Conservation (phyloP, 2,113 vertebrate genomes). For the Nanorana parkeri region DNA sequence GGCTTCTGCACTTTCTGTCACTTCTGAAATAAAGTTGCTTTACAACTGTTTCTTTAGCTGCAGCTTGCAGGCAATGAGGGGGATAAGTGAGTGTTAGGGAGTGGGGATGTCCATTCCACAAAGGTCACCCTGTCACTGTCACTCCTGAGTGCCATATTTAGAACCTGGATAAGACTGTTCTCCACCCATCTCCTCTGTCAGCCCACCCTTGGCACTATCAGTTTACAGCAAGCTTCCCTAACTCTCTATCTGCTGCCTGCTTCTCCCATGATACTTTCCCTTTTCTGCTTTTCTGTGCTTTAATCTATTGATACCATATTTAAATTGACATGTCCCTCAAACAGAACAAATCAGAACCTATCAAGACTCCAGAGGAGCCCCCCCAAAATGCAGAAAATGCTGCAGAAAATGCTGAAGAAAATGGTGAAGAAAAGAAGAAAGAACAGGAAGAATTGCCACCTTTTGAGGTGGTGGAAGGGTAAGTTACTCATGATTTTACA, state of each 20-base stretch:
- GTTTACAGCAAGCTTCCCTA: constrained; percentile 1
- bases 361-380: constrained; percentile 61
- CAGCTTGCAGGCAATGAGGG: constrained; percentile 67
- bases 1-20: background rate
- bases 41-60: background rate
- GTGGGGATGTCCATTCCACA: constrained; percentile 57
- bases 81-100: constrained; percentile 65
- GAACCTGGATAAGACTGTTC: constrained; percentile 30
- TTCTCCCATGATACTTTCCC: background rate
- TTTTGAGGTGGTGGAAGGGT: constrained; percentile 91
- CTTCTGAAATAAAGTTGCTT: background rate
- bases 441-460: constrained; percentile 84
- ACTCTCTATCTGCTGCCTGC: background rate
- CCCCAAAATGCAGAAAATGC: constrained; percentile 53
- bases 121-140: constrained; percentile 58
- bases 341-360: constrained; percentile 66
- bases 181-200: constrained; percentile 54
- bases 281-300: background rate
- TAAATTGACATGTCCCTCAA: constrained; percentile 72
- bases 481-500: constrained; percentile 59
- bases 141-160: constrained; percentile 42
- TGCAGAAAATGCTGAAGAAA: constrained; percentile 63
- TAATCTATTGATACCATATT: background rate
- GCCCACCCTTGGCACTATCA: constrained; percentile 15
- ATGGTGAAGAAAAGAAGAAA: constrained; percentile 67